Conservation (phyloP, 2,113 vertebrate species). For the Muntiacus muntjak region DNA sequence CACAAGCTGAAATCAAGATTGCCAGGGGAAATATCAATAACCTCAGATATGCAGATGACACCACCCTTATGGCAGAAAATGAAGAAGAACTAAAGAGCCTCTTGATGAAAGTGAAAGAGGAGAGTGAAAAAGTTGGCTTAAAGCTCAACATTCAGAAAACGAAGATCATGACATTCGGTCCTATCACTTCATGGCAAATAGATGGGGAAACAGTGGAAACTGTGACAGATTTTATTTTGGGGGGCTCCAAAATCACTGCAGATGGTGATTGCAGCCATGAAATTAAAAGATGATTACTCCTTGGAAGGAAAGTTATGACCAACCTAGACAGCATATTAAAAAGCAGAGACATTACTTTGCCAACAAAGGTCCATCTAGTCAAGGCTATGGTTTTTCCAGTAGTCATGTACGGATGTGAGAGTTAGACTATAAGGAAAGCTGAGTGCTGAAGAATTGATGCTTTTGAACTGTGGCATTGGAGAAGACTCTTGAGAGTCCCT, state of each 20-base stretch:
- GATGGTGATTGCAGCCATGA: neutral
- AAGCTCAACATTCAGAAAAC: neutral
- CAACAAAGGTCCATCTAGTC: accelerated
- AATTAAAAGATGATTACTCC: neutral
- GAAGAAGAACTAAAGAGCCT: neutral
- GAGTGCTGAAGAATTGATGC: neutral
- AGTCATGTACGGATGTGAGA: neutral
- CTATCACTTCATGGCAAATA: neutral
- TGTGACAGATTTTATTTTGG: neutral
- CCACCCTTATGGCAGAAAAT: neutral
- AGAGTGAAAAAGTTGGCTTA: neutral
- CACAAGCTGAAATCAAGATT: neutral
- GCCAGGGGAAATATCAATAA: neutral
- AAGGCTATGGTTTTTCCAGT: neutral
- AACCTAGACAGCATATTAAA: neutral
- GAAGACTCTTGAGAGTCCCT: neutral
- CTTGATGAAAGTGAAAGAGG: neutral
- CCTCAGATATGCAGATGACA: neutral
- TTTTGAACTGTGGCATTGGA: neutral
- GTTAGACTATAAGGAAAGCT: neutral
- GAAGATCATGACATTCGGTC: accelerated
- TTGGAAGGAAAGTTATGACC: neutral
- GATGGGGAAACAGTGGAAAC: neutral
- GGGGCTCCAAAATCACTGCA: neutral
- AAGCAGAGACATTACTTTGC: neutral